These are phyloP conservation scores for Atrina japonica DNA, from an alignment of 2,888 invertebrate genomes.

Conservation along the genomic window DNA sequence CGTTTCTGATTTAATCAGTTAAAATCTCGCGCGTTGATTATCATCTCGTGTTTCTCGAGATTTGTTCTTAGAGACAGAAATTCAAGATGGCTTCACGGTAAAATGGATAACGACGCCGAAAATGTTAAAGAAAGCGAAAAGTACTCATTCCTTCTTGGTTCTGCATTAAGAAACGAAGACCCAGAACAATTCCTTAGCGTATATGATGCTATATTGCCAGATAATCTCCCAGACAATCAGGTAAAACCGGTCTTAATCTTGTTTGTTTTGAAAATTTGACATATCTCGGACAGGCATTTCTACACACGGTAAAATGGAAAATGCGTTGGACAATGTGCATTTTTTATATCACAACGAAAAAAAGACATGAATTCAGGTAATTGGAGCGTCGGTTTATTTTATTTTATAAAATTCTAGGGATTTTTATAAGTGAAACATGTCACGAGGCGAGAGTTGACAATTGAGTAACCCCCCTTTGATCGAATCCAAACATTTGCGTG, in stretches of 20 bases:
- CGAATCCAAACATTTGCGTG: constrained; percentile 25
- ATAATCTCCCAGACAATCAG: constrained; percentile 67
- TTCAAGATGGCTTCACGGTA: constrained; percentile 67
- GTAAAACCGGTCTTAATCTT: constrained; percentile 47
- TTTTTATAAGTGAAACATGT: neutral
- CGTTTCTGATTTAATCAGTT: too few species aligned
- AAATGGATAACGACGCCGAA: constrained; percentile 68
- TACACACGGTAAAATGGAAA: too few species aligned
- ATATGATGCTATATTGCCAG: constrained; percentile 73
- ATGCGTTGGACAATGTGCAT: too few species aligned
- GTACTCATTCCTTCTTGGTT: constrained; percentile 75
- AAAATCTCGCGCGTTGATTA: constrained; percentile 15
- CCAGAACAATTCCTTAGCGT: constrained; percentile 72
- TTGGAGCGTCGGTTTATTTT: too few species aligned
- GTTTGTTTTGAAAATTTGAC: too few species aligned
- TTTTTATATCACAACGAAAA: constrained; percentile 1
- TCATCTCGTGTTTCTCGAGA: constrained; percentile 45
- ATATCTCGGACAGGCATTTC: too few species aligned
- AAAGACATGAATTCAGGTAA: too few species aligned
- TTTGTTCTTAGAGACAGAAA: constrained; percentile 66
- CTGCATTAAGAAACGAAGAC: constrained; percentile 74
- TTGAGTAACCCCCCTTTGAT: constrained; percentile 27
- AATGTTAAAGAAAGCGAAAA: constrained; percentile 72
- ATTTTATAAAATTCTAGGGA: too few species aligned
- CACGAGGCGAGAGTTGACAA: constrained; percentile 9